These are phyloP conservation scores for Pocillopora verrucosa DNA, from an alignment of 64 coral and sea anemone genomes.

Conservation along the genomic window DNA sequence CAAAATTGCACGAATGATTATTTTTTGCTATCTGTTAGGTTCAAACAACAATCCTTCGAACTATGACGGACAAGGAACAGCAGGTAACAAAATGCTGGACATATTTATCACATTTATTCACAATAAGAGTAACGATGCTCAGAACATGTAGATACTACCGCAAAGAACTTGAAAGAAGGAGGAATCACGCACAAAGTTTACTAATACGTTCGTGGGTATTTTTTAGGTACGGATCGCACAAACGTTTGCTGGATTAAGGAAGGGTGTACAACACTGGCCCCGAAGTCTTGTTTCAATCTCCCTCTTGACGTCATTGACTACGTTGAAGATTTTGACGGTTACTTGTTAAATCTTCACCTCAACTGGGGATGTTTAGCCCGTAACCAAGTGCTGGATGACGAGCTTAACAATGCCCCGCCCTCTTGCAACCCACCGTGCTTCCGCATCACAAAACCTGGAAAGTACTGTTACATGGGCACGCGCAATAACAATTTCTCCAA, in stretches of 20 bases:
- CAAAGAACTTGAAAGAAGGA: not conserved
- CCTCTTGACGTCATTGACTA: conserved; percentile 51
- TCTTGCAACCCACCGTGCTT: conserved; percentile 49
- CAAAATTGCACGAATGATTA: not conserved
- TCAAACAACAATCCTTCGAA: not conserved
- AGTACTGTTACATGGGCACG: conserved; percentile 33
- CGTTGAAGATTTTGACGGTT: conserved; percentile 31
- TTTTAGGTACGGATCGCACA: conserved; percentile 48
- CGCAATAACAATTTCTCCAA: conserved; percentile 51
- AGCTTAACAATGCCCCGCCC: conserved; percentile 48
- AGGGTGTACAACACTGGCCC: conserved; percentile 16
- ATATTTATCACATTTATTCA: conserved; percentile 11
- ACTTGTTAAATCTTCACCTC: conserved; percentile 44
- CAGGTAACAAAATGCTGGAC: not conserved
- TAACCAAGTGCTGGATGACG: not conserved
- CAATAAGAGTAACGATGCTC: not conserved
- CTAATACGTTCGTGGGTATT: not conserved
- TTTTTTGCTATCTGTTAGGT: not conserved
- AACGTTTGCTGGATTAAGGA: conserved; percentile 57
- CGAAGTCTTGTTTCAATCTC: conserved; percentile 2
- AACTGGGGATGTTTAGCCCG: conserved; percentile 21
- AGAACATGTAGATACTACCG: not conserved
- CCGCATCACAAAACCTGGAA: conserved; percentile 31
- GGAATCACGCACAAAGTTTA: no score
- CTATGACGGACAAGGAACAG: conserved; percentile 2